A percentile compares a stretch with the other conserved stretches of the same genome.
phyloP scores from a whole-genome alignment of 2,888 invertebrate species.

The Allygus modestus region DNA sequence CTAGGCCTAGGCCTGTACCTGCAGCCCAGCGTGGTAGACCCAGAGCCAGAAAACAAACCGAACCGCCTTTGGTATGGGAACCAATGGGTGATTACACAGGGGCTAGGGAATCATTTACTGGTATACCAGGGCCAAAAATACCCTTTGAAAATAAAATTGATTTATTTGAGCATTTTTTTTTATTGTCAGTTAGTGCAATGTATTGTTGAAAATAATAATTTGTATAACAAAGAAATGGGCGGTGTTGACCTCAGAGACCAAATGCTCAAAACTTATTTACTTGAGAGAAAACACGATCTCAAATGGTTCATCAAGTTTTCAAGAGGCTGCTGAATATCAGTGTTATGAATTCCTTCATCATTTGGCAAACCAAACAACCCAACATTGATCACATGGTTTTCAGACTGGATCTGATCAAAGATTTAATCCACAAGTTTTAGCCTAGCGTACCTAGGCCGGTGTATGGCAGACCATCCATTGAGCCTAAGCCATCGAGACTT shows the following conservation, averaged over 20 bases:
- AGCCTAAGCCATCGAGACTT: conserved; percentile 26
- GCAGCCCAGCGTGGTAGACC: no score
- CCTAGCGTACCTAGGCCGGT: background rate
- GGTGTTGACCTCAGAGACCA: conserved; percentile 32
- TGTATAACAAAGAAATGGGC: conserved; percentile 41
- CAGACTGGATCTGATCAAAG: background rate
- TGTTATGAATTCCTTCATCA: conserved; percentile 33
- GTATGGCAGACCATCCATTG: conserved; percentile 31
- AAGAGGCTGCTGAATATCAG: background rate
- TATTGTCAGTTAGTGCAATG: no score
- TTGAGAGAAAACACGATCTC: conserved; percentile 17
- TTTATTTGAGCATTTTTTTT: no score
- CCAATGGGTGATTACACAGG: no score
- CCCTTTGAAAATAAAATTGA: no score
- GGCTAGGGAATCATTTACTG: no score
- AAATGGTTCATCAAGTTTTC: conserved; percentile 37
- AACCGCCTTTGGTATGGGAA: no score
- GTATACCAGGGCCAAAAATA: no score
- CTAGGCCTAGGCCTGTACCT: no score
- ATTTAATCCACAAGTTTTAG: background rate
- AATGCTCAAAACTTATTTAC: background rate
- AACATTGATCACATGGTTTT: background rate
- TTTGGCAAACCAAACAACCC: background rate
- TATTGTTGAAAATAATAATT: no score
- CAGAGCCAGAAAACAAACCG: no score